Conservation (phyloP, 2,113 vertebrate species). For the Alligator sinensis region DNA sequence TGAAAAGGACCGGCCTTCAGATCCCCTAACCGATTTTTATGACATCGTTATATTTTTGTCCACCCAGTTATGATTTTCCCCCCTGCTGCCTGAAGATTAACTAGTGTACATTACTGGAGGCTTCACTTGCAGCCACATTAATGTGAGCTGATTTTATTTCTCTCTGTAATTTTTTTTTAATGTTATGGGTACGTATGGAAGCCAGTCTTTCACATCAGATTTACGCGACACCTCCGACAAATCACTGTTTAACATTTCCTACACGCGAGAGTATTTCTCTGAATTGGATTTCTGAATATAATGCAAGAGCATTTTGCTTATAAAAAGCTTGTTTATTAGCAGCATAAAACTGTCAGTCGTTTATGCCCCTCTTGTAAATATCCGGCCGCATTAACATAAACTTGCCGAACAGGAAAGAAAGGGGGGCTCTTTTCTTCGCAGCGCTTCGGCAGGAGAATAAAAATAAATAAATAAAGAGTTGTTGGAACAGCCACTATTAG, state of each 20-base stretch:
- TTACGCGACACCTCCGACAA: slow-evolving; percentile 50
- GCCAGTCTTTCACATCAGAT: slow-evolving; percentile 60
- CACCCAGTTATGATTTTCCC: neutral
- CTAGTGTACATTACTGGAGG: slow-evolving; percentile 5
- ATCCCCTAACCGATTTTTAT: slow-evolving; percentile 22
- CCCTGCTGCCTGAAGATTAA: slow-evolving; percentile 22
- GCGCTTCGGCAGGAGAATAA: neutral
- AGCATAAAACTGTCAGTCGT: slow-evolving; percentile 66
- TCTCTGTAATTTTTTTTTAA: slow-evolving; percentile 42
- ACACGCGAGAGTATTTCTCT: slow-evolving; percentile 36
- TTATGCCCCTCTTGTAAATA: slow-evolving; percentile 75
- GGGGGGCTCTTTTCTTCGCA: neutral
- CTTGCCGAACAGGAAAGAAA: slow-evolving; percentile 30
- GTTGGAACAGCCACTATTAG: slow-evolving; percentile 2
- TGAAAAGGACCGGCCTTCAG: slow-evolving; percentile 31
- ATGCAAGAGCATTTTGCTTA: slow-evolving; percentile 63
- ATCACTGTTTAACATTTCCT: slow-evolving; percentile 49
- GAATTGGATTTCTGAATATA: slow-evolving; percentile 68
- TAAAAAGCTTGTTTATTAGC: slow-evolving; percentile 75
- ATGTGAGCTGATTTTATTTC: slow-evolving; percentile 52
- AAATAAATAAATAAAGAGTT: slow-evolving; percentile 48
- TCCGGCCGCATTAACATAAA: slow-evolving; percentile 64
- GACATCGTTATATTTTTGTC: slow-evolving; percentile 12
- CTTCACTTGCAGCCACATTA: slow-evolving; percentile 10
- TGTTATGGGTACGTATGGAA: neutral